phyloP scores from a whole-genome alignment of 1,140 invertebrate genomes.

The Gonatopus flavifemur region DNA sequence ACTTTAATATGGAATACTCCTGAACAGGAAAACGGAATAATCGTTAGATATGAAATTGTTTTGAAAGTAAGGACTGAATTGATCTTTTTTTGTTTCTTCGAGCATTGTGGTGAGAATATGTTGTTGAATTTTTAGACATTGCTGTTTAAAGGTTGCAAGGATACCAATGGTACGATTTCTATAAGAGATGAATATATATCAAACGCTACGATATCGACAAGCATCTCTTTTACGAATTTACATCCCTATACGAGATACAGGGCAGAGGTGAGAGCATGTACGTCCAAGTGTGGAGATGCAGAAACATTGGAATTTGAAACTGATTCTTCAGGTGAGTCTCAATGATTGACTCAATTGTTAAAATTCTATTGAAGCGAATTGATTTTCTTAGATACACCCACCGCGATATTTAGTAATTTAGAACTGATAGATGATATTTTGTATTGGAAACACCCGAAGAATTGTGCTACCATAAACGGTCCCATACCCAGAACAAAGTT shows the following conservation, averaged over 20 bases:
- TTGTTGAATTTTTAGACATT: constrained; percentile 5
- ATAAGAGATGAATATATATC: not conserved
- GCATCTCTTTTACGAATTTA: constrained; percentile 7
- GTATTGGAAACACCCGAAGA: constrained; percentile 12
- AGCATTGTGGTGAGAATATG: not conserved
- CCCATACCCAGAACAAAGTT: constrained; percentile 8
- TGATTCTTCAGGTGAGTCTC: constrained; percentile 6
- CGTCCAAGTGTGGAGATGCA: not conserved
- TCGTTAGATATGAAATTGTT: constrained; percentile 13
- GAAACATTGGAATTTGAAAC: constrained; percentile 2
- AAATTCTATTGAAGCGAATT: too few relatives aligned
- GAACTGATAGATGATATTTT: constrained; percentile 3
- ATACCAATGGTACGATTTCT: not conserved
- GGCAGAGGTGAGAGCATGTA: constrained; percentile 14
- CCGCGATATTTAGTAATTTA: constrained; percentile 4
- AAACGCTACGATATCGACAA: not conserved
- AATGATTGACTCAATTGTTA: not conserved
- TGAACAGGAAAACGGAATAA: constrained; percentile 1
- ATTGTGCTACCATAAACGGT: constrained; percentile 26
- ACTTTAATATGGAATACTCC: constrained; percentile 19
- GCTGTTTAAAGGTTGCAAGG: constrained; percentile 1
- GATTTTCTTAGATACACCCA: constrained; percentile 19
- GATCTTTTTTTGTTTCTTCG: not conserved
- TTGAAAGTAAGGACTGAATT: constrained; percentile 16
- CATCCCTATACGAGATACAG: constrained; percentile 14